Percentiles rank a stretch among this genome's conserved stretches.
These are phyloP conservation scores for Anorthoa munda DNA, from an alignment of 2,888 invertebrate genomes.

Conservation along the genomic window DNA sequence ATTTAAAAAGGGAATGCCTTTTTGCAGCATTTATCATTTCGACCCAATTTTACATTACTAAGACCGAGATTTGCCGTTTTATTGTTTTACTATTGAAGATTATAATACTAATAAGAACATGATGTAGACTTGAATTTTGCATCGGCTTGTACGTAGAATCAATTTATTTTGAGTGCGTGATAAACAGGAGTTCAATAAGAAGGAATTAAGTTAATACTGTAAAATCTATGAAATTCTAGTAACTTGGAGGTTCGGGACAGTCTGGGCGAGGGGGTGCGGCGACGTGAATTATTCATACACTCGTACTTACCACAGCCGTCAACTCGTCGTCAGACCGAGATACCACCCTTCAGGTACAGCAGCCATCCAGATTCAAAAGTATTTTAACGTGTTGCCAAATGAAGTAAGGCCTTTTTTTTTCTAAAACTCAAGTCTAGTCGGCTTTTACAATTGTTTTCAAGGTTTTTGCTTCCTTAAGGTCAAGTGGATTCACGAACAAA, in stretches of 20 bases:
- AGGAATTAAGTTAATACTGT: conserved; percentile 19
- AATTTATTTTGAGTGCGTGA: not conserved
- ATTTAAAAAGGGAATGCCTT: conserved; percentile 59
- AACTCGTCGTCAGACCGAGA: conserved; percentile 76
- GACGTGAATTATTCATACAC: conserved; percentile 85
- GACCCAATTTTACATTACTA: conserved; percentile 38
- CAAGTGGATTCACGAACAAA: conserved; percentile 16
- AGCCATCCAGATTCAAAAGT: conserved; percentile 36
- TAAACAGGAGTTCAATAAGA: conserved; percentile 22
- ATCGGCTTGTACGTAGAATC: not conserved
- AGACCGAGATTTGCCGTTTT: conserved; percentile 11
- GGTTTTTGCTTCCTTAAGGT: conserved; percentile 1
- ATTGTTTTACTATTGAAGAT: conserved; percentile 25
- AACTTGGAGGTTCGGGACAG: conserved; percentile 63
- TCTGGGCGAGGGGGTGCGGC: conserved; percentile 76
- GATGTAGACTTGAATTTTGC: not conserved
- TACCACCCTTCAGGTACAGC: conserved; percentile 61
- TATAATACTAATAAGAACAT: conserved; percentile 8
- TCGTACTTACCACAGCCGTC: conserved; percentile 77
- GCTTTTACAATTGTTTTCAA: not conserved
- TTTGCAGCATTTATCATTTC: conserved; percentile 47
- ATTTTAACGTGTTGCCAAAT: conserved; percentile 16
- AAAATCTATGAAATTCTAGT: conserved; percentile 29
- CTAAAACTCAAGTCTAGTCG: not conserved
- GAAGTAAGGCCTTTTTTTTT: not conserved